Evolutionary conservation across 1,140 invertebrate genomes (phyloP).

Genomic region (Scylla paramamosain): DNA sequence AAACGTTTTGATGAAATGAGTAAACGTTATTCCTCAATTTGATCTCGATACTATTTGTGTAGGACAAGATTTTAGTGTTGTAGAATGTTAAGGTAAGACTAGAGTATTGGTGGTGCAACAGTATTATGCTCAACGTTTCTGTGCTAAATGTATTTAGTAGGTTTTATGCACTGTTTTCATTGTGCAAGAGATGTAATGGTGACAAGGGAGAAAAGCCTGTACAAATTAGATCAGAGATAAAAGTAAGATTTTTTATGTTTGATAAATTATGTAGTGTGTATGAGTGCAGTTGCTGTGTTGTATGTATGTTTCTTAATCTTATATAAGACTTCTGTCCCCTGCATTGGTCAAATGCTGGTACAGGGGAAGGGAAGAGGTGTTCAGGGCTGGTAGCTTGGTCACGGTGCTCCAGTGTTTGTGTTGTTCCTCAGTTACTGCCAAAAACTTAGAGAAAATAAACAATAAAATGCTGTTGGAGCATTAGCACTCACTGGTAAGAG

Average conservation of each 20-base stretch:
- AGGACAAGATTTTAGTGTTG: slow-evolving; percentile 12
- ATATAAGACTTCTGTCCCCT: not conserved
- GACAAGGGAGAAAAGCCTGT: not conserved
- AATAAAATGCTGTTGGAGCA: not conserved
- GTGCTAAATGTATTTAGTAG: slow-evolving; percentile 17
- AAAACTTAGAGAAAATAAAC: not conserved
- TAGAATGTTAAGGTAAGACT: not conserved
- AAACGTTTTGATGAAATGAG: not conserved
- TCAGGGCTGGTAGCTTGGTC: not conserved
- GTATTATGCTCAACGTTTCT: slow-evolving; percentile 24
- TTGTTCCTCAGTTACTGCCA: not conserved
- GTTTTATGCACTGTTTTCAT: slow-evolving; percentile 21
- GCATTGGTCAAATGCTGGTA: not conserved
- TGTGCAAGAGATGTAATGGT: not conserved
- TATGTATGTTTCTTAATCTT: not conserved
- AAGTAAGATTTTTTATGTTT: slow-evolving; percentile 25
- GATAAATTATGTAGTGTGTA: slow-evolving; percentile 24
- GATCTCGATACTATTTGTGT: slow-evolving; percentile 4
- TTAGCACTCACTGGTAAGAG: not conserved
- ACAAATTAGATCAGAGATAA: not conserved
- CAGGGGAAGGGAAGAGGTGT: not conserved
- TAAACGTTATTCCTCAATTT: not conserved
- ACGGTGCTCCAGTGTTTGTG: not conserved
- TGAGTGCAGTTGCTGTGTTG: not conserved
- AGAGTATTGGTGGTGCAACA: slow-evolving; percentile 21